Percentiles rank a stretch among this genome's conserved stretches.
These are phyloP conservation scores for Hypsopygia costalis DNA, from an alignment of 2,888 invertebrate genomes.

Conservation along the genomic window DNA sequence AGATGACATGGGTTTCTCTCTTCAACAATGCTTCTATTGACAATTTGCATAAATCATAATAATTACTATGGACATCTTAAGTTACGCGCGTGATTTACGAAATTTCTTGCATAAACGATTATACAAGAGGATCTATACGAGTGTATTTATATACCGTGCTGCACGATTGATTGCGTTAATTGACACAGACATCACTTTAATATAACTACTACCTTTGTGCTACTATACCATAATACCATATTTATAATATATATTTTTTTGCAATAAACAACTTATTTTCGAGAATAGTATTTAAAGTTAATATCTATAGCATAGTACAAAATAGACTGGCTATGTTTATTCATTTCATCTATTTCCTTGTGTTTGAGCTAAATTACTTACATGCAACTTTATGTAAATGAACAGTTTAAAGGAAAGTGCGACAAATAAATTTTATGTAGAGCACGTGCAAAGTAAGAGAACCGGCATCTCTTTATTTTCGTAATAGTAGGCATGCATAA, in stretches of 20 bases:
- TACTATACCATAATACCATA: too few relatives aligned
- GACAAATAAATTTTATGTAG: conserved; percentile 17
- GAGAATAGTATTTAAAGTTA: too few relatives aligned
- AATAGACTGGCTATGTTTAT: too few relatives aligned
- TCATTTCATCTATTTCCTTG: too few relatives aligned
- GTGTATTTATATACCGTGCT: conserved; percentile 4
- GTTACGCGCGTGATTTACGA: conserved; percentile 23
- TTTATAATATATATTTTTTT: too few relatives aligned
- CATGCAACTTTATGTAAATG: too few relatives aligned
- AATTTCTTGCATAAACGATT: conserved; percentile 34
- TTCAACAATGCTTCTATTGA: conserved; percentile 17
- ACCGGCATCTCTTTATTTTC: conserved; percentile 21
- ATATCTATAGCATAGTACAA: too few relatives aligned
- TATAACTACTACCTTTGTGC: not conserved
- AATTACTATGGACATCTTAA: conserved; percentile 27
- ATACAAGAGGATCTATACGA: conserved; percentile 19
- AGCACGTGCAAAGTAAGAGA: conserved; percentile 14
- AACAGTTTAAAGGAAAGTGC: conserved; percentile 12
- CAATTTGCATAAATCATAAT: conserved; percentile 42
- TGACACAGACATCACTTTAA: conserved; percentile 8
- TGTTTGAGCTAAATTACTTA: too few relatives aligned
- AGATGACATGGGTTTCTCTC: conserved; percentile 21
- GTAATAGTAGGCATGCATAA: conserved; percentile 18
- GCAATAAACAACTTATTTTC: too few relatives aligned
- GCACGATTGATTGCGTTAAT: conserved; percentile 22